These are phyloP conservation scores for Epinotia nisella DNA, from an alignment of 2,888 invertebrate species.

Conservation along the genomic window DNA sequence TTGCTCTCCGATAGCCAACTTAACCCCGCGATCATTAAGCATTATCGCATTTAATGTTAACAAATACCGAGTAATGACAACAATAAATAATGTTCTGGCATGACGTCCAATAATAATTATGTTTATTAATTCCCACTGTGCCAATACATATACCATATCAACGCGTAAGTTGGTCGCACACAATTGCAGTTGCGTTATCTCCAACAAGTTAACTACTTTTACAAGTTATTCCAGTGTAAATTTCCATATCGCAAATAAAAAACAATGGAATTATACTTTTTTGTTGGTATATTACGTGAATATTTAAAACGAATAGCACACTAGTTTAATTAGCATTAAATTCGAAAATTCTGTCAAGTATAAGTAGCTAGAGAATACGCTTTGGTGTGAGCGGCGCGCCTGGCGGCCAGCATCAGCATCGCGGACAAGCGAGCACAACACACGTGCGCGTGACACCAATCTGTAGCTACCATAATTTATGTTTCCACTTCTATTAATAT, in stretches of 20 bases:
- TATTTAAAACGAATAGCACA: not conserved
- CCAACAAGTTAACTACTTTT: slow-evolving; percentile 22
- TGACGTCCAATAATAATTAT: slow-evolving; percentile 40
- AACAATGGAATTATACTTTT: not conserved
- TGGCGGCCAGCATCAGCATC: not conserved
- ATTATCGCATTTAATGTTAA: slow-evolving; percentile 39
- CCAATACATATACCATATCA: slow-evolving; percentile 7
- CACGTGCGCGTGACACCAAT: slow-evolving; percentile 68
- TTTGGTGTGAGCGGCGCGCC: not conserved
- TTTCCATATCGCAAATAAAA: slow-evolving; percentile 10
- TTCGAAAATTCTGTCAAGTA: not conserved
- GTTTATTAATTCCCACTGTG: slow-evolving; percentile 36
- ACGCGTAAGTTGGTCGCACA: slow-evolving; percentile 6
- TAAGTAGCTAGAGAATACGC: not conserved
- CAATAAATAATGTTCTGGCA: slow-evolving; percentile 40
- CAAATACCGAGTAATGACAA: slow-evolving; percentile 43
- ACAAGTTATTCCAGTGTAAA: slow-evolving; percentile 13
- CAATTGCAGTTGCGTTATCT: slow-evolving; percentile 26
- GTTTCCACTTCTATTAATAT: slow-evolving; percentile 69
- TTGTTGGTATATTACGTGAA: not conserved
- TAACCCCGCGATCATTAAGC: slow-evolving; percentile 39
- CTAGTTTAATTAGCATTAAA: not conserved
- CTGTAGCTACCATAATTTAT: slow-evolving; percentile 63
- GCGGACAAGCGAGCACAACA: slow-evolving; percentile 5
- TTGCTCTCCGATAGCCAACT: slow-evolving; percentile 31